phyloP scores from a whole-genome alignment of 2,797 vertebrate species.

The Melanotaenia pygmaea region DNA sequence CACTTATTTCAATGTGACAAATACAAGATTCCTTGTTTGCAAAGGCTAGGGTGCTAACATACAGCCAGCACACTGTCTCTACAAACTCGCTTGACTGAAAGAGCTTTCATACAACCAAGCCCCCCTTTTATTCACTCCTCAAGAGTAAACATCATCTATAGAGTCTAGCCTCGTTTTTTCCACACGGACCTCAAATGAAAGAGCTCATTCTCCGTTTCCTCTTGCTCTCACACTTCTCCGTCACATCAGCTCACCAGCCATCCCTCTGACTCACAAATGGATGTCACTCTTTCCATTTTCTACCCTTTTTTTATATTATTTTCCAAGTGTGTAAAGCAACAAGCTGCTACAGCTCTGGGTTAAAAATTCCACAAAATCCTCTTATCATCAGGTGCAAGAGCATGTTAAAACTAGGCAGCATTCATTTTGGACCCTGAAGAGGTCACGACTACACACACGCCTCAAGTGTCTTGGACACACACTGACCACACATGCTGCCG shows the following conservation, averaged over 20 bases:
- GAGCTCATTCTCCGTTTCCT: constrained; percentile 72
- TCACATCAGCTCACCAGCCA: constrained; percentile 58
- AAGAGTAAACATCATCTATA: constrained; percentile 73
- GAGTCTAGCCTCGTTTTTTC: constrained; percentile 68
- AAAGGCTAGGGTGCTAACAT: constrained; percentile 14
- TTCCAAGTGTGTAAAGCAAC: constrained; percentile 11
- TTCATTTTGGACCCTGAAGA: constrained; percentile 28
- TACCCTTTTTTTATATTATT: constrained; percentile 30
- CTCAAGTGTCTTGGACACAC: constrained; percentile 9
- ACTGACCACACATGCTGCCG: constrained; percentile 15
- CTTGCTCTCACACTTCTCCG: constrained; percentile 37
- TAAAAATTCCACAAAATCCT: constrained; percentile 25
- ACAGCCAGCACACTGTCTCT: constrained; percentile 25
- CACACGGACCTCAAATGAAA: constrained; percentile 75
- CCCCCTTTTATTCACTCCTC: constrained; percentile 62
- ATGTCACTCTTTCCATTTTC: constrained; percentile 72
- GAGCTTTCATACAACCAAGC: constrained; percentile 49
- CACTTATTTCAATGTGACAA: constrained; percentile 9
- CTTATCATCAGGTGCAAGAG: neutral
- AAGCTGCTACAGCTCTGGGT: constrained; percentile 19
- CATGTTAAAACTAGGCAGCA: constrained; percentile 16
- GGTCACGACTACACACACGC: constrained; percentile 24
- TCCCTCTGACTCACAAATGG: constrained; percentile 68
- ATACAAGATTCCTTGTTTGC: constrained; percentile 25
- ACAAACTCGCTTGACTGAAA: constrained; percentile 41